Evolutionary conservation across 2,113 vertebrate species (phyloP), one percentile per base, ranked within the genome.

Genomic region (Xerus inauris): DNA sequence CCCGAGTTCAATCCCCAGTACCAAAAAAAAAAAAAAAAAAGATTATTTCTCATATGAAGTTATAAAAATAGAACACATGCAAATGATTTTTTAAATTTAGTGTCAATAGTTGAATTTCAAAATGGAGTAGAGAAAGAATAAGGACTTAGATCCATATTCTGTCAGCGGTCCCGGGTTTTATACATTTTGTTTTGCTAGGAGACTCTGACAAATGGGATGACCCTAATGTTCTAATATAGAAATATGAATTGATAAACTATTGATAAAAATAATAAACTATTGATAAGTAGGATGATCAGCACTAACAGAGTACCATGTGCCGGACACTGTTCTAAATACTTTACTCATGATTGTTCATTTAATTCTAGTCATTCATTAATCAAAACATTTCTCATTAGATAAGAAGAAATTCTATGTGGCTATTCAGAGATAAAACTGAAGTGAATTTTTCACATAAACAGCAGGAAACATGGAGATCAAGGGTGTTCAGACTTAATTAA

Each of bases 101-200:
- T 51, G 67, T 69, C 35, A 28, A 26, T 42, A 30, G 8, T 49
- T 10, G 26, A 22, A 77, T 32, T 79, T 57, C 45, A 45, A 42
- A 67, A 30, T 73, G 7, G 83, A 65, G 5, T 30, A 59, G 22
- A 49, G 17, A 90, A 94, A 54, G 12, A 80, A 32, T 57, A 22
- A 69, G 1, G 19, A 71, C 8, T 28, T 54, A 2, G 35, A 6
- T n/a, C 11, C 0, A 2, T 51, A 17, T 2, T 93, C 75, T 87
- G 42, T 28, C 14, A 24, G 4, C 1, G 87, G 42, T 26, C 42
- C 22, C 5, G 42, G 13, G 9, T 77, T 87, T 57, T 4, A 32
- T 59, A 38, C 11, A 35, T 86, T 88, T 86, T 59, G 40, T 87
- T 93, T 96, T 67, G 16, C 47, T 79, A 35, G 35, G 59, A 95